Conservation (phyloP, 2,797 vertebrate species). For the Acanthornis magna region DNA sequence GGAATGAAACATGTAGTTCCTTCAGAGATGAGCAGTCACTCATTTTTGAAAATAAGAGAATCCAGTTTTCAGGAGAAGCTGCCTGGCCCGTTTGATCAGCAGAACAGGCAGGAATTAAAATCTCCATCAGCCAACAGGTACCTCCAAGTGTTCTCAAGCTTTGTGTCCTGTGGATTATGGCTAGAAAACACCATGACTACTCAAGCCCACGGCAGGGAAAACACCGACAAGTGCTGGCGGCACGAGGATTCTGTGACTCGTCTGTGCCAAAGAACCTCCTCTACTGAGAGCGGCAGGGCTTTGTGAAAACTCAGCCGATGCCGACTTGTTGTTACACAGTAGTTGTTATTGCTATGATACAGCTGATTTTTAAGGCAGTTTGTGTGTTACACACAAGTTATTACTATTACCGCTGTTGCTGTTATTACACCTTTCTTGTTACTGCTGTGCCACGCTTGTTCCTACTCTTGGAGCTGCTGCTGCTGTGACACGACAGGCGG, state of each 20-base stretch:
- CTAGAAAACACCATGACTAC: accelerated
- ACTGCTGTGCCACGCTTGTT: background rate
- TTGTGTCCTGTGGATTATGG: background rate
- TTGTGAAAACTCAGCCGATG: accelerated
- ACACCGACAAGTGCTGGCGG: accelerated
- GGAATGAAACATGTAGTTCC: background rate
- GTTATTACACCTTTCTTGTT: accelerated
- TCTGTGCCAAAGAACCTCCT: background rate
- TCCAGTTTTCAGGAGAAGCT: background rate
- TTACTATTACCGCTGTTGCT: accelerated
- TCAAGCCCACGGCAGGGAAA: too few species aligned
- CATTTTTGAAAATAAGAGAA: background rate
- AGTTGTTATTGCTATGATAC: background rate
- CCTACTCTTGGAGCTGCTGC: accelerated
- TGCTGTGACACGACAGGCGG: background rate
- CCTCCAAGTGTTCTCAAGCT: background rate
- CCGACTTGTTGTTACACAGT: accelerated
- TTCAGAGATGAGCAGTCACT: background rate
- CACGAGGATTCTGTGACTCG: accelerated
- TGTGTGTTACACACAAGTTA: background rate
- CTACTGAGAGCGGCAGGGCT: accelerated
- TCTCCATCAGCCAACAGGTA: accelerated
- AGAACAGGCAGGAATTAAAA: background rate
- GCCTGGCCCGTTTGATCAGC: background rate
- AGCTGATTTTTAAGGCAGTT: too few species aligned